Conservation (phyloP, 2,888 invertebrate species). For the Zele albiditarsus region DNA sequence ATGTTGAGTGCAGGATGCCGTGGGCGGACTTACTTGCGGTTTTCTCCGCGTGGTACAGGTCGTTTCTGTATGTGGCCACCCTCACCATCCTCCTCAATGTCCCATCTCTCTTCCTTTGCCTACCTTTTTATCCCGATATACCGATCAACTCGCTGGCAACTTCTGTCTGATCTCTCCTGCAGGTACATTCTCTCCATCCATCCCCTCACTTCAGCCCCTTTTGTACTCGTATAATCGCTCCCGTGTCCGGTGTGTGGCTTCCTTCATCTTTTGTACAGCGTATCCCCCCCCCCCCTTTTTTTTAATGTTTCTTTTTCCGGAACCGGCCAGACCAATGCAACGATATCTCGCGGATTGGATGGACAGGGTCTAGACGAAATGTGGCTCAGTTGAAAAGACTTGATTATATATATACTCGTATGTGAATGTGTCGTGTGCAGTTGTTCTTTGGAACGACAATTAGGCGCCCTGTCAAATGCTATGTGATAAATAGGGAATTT, state of each 20-base stretch:
- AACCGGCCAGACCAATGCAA: conserved; percentile 20
- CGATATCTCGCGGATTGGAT: conserved; percentile 34
- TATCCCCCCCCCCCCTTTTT: conserved; percentile 36
- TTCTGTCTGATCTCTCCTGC: conserved; percentile 39
- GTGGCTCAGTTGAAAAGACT: not conserved
- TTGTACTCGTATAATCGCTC: conserved; percentile 45
- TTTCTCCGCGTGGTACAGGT: not conserved
- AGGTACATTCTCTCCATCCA: conserved; percentile 35
- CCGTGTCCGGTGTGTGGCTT: conserved; percentile 40
- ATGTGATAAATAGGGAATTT: no score
- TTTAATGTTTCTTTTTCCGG: conserved; percentile 28
- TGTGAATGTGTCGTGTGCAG: not conserved
- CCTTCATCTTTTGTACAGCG: conserved; percentile 44
- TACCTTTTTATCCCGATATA: conserved; percentile 12
- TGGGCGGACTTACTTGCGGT: conserved; percentile 47
- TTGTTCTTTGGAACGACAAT: not conserved
- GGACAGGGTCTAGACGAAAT: not conserved
- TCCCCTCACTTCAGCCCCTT: not conserved
- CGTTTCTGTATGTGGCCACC: conserved; percentile 23
- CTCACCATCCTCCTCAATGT: conserved; percentile 38
- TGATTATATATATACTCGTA: not conserved
- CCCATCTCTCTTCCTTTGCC: conserved; percentile 35
- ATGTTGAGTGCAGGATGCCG: conserved; percentile 28
- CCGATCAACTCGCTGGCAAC: conserved; percentile 26
- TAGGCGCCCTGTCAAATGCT: no score